Conservation (phyloP, 2,888 invertebrate genomes). For the Trichogramma evanescens region DNA sequence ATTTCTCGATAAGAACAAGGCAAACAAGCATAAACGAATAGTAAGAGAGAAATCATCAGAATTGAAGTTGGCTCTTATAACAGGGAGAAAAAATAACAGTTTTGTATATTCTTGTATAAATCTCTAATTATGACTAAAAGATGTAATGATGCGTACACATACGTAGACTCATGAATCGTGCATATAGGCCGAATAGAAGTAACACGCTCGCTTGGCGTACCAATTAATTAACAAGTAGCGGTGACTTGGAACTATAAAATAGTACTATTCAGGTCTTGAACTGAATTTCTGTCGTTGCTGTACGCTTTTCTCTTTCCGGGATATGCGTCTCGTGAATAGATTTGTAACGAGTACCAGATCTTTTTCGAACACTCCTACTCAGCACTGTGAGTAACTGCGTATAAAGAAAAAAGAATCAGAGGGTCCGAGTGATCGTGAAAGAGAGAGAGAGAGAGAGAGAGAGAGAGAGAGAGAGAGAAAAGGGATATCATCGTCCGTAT, state of each 20-base stretch:
- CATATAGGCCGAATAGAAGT: not conserved
- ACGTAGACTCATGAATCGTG: too few species aligned
- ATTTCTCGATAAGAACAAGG: not conserved
- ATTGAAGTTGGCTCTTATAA: too few species aligned
- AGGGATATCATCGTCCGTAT: conserved; percentile 5
- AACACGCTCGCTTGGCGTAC: not conserved
- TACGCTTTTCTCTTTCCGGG: conserved; percentile 34
- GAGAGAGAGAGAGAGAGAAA: not conserved
- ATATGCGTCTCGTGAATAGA: conserved; percentile 41
- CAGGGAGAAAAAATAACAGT: conserved; percentile 18
- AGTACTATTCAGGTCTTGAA: not conserved
- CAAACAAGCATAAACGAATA: not conserved
- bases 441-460: conserved; percentile 28
- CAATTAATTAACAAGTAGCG: conserved; percentile 20
- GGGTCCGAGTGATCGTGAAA: conserved; percentile 29
- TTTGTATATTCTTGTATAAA: not conserved
- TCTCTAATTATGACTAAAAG: conserved; percentile 13
- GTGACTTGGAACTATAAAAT: conserved; percentile 8
- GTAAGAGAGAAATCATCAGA: too few species aligned
- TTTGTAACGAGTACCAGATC: conserved; percentile 43
- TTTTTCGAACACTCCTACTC: conserved; percentile 18
- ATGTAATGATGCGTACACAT: conserved; percentile 12
- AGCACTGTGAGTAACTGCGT: conserved; percentile 23
- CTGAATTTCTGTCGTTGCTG: conserved; percentile 10
- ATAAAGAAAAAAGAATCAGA: conserved; percentile 24